These are phyloP conservation scores for Mesoclemmys tuberculata DNA, from an alignment of 2,113 vertebrate species.

Conservation along the genomic window DNA sequence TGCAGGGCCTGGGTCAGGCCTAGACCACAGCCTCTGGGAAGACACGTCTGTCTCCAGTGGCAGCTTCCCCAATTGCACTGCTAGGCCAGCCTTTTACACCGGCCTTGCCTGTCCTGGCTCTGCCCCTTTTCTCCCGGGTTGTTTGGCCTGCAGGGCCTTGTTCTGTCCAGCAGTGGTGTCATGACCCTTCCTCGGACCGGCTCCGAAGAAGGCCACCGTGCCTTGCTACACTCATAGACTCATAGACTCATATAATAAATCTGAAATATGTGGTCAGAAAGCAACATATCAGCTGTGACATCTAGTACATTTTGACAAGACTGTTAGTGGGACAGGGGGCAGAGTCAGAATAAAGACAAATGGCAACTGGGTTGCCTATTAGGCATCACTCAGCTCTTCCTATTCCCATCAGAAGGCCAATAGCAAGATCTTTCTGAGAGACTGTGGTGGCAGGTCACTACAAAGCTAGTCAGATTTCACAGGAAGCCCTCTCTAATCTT, in stretches of 20 bases:
- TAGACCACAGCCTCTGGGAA: no score
- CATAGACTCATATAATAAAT: no score
- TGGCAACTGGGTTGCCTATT: background rate
- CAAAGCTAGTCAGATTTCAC: background rate
- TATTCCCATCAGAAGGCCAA: background rate
- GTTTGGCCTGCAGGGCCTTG: no score
- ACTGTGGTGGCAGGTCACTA: background rate
- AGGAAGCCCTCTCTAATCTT: background rate
- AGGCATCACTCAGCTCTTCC: background rate
- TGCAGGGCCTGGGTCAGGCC: no score
- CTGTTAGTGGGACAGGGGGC: background rate
- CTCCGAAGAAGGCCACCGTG: no score
- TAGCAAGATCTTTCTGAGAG: background rate
- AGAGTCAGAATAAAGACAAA: background rate
- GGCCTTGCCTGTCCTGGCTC: no score
- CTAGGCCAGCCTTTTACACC: no score
- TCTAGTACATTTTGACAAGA: background rate
- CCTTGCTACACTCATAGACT: background rate
- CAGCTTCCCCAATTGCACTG: no score
- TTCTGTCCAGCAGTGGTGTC: no score
- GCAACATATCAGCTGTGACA: background rate
- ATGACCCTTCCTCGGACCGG: no score
- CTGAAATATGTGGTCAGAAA: background rate
- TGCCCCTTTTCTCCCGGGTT: no score
- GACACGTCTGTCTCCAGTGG: no score